Base-by-base conservation (phyloP, 2,797 vertebrate genomes). In the Antrozous pallidus region DNA sequence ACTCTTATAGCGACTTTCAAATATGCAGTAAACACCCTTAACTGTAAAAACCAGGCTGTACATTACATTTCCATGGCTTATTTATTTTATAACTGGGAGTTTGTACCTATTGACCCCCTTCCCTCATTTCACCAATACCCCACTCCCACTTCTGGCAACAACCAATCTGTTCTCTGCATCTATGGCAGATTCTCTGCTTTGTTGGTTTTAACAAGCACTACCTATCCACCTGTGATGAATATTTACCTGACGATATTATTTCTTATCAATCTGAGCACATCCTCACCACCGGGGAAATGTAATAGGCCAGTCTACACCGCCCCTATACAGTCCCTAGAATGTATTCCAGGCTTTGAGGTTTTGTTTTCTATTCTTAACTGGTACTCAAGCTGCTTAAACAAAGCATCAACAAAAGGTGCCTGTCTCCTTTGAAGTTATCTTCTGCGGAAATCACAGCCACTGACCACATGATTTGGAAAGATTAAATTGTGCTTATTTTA, bases 401-500 rank as follows among this genome's bases (percentile, higher is more conserved):
- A 96, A 96, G 95, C 91, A 97, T 97, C 97, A 97, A 95, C 96
- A 97, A 97, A 97, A 98, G 96, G 96, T 98, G 96, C 95, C 96
- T 97, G 97, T 92, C 95, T 97, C 94, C 98, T 98, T 98, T 98
- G 98, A 98, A 98, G 97, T 98, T 96, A 97, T 98, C 97, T 98
- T 98, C 63, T 96, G 93, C 92, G 93, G 98, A 98, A 98, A 98
- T 98, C 98, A 98, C 97, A 97, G 98, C 96, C 97, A 98, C 95
- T 98, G 97, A 98, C 97, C 96, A 97, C 97, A 98, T 98, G 96
- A 98, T 98, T 98, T 98, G 96, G 97, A 97, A 97, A 98, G 98
- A 98, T 98, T 98, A 98, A 98, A 97, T 97, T 98, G 96, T 97
- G 97, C 97, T 98, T 98, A 97, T 97, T 98, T 98, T 98, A 98